phyloP scores from a whole-genome alignment of 1,140 invertebrate genomes.

The Cecropterus lyciades region DNA sequence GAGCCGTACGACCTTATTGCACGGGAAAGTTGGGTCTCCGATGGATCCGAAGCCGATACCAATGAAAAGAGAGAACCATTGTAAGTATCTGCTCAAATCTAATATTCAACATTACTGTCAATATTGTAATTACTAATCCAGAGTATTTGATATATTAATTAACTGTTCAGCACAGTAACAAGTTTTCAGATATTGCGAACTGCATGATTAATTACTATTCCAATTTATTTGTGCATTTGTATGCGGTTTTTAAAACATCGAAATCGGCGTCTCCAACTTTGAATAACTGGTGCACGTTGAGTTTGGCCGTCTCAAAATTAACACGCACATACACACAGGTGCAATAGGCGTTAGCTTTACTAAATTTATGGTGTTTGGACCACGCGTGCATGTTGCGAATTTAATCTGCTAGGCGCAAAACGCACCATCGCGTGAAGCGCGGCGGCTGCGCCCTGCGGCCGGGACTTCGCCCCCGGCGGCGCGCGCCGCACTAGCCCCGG shows the following conservation, averaged over 20 bases:
- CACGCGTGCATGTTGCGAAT: slow-evolving; percentile 16
- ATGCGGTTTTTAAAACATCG: not conserved
- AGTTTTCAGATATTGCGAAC: not conserved
- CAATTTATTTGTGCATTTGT: not conserved
- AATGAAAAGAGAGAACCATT: slow-evolving; percentile 66
- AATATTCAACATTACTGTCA: no score
- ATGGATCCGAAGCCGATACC: slow-evolving; percentile 85
- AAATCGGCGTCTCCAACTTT: not conserved
- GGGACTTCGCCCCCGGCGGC: no score
- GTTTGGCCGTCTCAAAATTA: no score
- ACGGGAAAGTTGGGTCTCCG: slow-evolving; percentile 88
- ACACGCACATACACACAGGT: no score
- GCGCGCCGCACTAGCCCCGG: not conserved
- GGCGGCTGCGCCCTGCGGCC: not conserved
- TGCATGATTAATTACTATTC: not conserved
- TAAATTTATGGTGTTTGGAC: not conserved
- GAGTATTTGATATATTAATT: not conserved
- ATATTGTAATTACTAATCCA: not conserved
- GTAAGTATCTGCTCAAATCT: slow-evolving; percentile 55
- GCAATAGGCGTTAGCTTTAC: not conserved
- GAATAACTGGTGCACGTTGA: no score
- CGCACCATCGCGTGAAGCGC: not conserved
- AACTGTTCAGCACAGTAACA: slow-evolving; percentile 2
- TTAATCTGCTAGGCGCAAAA: slow-evolving; percentile 9
- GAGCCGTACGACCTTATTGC: slow-evolving; percentile 88